These are phyloP conservation scores for Plutomurus gul DNA, from an alignment of 1,140 invertebrate species.

Conservation along the genomic window DNA sequence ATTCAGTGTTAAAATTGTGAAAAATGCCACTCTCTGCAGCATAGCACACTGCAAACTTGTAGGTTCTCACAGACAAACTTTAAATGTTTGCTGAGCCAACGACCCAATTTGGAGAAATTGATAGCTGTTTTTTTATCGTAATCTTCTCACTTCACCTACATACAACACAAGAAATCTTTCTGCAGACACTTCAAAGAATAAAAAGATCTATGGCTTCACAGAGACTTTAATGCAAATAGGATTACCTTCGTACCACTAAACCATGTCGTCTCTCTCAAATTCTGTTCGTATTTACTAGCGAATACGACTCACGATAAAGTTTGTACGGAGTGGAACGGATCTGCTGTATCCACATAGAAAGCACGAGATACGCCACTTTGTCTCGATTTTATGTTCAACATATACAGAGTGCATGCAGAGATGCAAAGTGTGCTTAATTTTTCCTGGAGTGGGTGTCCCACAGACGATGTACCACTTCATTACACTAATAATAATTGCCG, in stretches of 20 bases:
- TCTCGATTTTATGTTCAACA: too few relatives aligned
- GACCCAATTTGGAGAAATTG: slow-evolving; percentile 33
- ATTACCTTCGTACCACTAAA: not conserved
- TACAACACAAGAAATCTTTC: not conserved
- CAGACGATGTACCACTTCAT: too few relatives aligned
- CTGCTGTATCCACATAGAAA: too few relatives aligned
- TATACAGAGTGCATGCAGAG: too few relatives aligned
- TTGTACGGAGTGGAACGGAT: too few relatives aligned
- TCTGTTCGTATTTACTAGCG: too few relatives aligned
- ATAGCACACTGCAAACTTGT: not conserved
- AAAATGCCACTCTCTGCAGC: too few relatives aligned
- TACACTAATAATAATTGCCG: slow-evolving; percentile 10
- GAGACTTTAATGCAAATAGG: too few relatives aligned
- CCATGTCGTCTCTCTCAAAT: not conserved
- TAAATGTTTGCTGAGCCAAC: not conserved
- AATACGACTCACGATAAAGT: too few relatives aligned
- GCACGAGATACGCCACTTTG: too few relatives aligned
- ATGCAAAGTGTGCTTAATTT: too few relatives aligned
- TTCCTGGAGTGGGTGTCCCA: too few relatives aligned
- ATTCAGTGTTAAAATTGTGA: not conserved
- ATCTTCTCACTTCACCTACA: slow-evolving; percentile 1
- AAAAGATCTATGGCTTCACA: not conserved
- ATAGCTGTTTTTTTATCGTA: slow-evolving; percentile 10
- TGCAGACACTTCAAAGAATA: not conserved
- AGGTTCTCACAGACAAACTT: not conserved